These are phyloP conservation scores for Sus cebifrons DNA, from an alignment of 2,797 vertebrate species.

Conservation along the genomic window DNA sequence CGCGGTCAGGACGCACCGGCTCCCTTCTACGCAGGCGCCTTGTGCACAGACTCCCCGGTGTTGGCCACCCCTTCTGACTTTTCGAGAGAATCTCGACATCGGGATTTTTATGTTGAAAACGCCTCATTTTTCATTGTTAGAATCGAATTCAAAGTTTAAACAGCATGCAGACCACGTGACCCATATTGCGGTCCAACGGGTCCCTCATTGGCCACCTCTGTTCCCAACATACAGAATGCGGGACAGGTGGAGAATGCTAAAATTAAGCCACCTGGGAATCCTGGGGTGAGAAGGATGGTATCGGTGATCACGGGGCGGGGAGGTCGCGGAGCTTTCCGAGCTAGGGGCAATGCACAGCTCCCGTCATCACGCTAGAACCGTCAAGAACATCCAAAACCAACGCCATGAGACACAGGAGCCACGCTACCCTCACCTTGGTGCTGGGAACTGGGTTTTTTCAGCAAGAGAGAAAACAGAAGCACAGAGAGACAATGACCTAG, in stretches of 20 bases:
- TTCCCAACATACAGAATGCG: neutral
- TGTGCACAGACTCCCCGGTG: too few relatives aligned
- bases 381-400: neutral
- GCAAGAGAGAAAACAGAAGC: slow-evolving; percentile 59
- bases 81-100: slow-evolving; percentile 35
- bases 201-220: neutral
- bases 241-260: neutral
- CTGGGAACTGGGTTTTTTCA: neutral
- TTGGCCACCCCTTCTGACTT: neutral
- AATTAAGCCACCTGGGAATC: neutral
- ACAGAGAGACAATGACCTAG: neutral
- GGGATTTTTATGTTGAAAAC: slow-evolving; percentile 24
- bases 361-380: neutral
- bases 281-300: neutral
- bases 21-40: neutral
- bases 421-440: neutral
- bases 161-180: neutral
- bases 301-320: neutral
- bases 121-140: neutral
- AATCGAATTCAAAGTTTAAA: neutral
- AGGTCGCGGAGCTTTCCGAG: neutral
- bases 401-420: neutral
- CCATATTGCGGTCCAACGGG: neutral
- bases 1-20: neutral
- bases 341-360: neutral